Percentiles rank a stretch among this genome's conserved stretches.
Conservation (phyloP, 2,888 invertebrate genomes). For the Chrysopilus asiliformis region DNA sequence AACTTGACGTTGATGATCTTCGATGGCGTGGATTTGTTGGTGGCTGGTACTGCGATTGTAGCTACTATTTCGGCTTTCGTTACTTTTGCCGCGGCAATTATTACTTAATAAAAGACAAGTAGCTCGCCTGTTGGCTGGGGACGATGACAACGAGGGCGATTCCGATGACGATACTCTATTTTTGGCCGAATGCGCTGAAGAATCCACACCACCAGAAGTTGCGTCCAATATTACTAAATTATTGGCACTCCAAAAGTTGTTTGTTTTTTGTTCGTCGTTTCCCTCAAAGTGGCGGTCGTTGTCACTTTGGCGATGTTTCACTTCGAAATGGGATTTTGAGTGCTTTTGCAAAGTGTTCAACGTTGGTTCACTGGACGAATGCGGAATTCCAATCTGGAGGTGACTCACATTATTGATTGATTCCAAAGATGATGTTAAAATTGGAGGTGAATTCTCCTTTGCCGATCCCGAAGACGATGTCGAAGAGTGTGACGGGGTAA, state of each 20-base stretch:
- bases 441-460: background rate
- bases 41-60: background rate
- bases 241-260: background rate
- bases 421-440: constrained; percentile 5
- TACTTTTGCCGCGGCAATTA: constrained; percentile 8
- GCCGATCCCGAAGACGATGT: no score
- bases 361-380: constrained; percentile 10
- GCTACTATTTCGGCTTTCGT: background rate
- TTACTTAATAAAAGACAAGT: constrained; percentile 9
- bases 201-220: background rate
- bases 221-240: background rate
- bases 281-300: no score
- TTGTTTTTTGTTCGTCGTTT: no score
- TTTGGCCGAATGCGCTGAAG: background rate
- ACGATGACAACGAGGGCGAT: background rate
- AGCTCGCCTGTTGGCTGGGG: background rate
- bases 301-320: background rate
- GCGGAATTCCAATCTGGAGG: constrained; percentile 3
- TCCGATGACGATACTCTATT: no score
- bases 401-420: constrained; percentile 3
- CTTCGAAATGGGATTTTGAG: background rate
- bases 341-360: constrained; percentile 4
- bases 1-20: background rate
- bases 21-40: background rate
- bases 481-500: background rate